A percentile compares a stretch with the other conserved stretches of the same genome.
Conservation (phyloP, 2,888 invertebrate genomes). For the Tetranychus piercei region DNA sequence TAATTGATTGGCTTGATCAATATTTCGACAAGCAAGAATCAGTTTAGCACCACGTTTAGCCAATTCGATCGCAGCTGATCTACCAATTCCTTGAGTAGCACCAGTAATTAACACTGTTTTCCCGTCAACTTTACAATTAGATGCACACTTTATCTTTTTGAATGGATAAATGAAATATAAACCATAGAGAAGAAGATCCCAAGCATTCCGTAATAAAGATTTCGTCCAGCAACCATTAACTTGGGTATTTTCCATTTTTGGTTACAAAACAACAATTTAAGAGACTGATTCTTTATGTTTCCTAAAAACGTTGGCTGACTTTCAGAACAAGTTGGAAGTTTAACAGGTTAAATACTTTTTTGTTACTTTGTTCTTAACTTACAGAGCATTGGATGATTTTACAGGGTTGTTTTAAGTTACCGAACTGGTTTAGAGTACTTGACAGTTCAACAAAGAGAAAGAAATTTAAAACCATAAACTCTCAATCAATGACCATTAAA, state of each 20-base stretch:
- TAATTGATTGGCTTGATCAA: conserved; percentile 36
- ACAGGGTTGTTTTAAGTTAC: too few relatives aligned
- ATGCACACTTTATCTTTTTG: neutral
- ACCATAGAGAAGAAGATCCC: neutral
- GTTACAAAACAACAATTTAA: too few relatives aligned
- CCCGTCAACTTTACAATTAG: conserved; percentile 38
- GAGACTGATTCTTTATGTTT: too few relatives aligned
- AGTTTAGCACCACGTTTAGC: conserved; percentile 43
- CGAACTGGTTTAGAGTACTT: too few relatives aligned
- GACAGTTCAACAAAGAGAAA: too few relatives aligned
- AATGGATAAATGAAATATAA: neutral
- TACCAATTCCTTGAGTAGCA: conserved; percentile 48
- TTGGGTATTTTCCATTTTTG: neutral
- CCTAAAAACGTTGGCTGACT: too few relatives aligned
- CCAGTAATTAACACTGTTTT: conserved; percentile 76
- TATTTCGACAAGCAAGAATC: conserved; percentile 66
- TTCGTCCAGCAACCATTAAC: neutral
- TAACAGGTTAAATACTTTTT: too few relatives aligned
- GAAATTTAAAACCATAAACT: too few relatives aligned
- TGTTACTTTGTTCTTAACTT: too few relatives aligned
- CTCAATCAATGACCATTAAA: too few relatives aligned
- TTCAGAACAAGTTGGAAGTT: too few relatives aligned
- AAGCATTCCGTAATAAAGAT: neutral
- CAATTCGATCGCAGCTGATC: conserved; percentile 27
- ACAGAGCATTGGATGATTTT: too few relatives aligned